phyloP scores from a whole-genome alignment of 2,888 invertebrate genomes.

The Chrysomela aeneicollis region DNA sequence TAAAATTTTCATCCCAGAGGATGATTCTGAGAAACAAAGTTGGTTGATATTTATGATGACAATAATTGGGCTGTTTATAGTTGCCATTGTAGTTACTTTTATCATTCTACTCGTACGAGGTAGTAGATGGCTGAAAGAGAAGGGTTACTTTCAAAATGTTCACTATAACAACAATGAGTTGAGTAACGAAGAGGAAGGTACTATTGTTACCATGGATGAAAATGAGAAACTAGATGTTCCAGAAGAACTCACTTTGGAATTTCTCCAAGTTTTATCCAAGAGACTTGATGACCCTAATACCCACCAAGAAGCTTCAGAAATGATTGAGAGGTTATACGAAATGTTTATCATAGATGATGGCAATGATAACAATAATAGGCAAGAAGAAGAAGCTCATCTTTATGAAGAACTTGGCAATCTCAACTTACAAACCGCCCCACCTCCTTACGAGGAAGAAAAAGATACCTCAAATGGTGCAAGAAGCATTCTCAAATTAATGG shows the following conservation, averaged over 20 bases:
- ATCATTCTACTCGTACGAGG: conserved; percentile 66
- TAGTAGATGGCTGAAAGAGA: conserved; percentile 67
- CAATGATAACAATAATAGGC: conserved; percentile 65
- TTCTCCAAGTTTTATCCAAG: conserved; percentile 72
- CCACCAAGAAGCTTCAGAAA: conserved; percentile 77
- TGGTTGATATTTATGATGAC: conserved; percentile 56
- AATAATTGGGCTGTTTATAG: conserved; percentile 64
- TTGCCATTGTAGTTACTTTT: conserved; percentile 64
- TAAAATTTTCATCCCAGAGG: conserved; percentile 49
- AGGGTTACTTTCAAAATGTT: conserved; percentile 65
- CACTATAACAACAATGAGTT: conserved; percentile 67
- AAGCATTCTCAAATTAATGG: conserved; percentile 69
- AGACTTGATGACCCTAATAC: conserved; percentile 76
- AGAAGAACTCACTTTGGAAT: conserved; percentile 77
- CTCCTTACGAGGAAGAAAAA: conserved; percentile 65
- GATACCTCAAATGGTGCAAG: conserved; percentile 58
- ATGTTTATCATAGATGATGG: conserved; percentile 76
- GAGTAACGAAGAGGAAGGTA: conserved; percentile 62
- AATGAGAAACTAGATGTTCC: conserved; percentile 67
- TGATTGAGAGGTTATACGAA: conserved; percentile 80
- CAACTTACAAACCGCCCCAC: conserved; percentile 63
- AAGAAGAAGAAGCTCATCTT: conserved; percentile 59
- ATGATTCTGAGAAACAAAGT: conserved; percentile 45
- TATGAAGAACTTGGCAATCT: conserved; percentile 68
- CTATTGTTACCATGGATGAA: conserved; percentile 57